These are phyloP conservation scores for Zosterops pallidus DNA, from an alignment of 2,113 vertebrate species.

Conservation along the genomic window DNA sequence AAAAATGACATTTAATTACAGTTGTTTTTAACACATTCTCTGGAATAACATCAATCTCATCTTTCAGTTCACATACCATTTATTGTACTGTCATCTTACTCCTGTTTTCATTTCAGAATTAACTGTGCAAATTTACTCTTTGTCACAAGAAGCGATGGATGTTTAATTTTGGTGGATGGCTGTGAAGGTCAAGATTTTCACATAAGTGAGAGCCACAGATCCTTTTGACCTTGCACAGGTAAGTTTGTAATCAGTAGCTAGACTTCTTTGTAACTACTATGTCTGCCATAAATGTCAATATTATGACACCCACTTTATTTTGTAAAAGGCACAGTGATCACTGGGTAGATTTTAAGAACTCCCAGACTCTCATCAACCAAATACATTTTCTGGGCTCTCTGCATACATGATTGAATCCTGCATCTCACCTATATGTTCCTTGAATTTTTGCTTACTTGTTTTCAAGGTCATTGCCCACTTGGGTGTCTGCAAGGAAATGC, in stretches of 20 bases:
- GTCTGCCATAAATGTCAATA: background rate
- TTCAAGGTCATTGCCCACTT: background rate
- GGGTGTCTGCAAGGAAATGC: background rate
- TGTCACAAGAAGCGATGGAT: background rate
- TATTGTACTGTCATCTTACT: background rate
- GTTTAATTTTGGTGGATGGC: background rate
- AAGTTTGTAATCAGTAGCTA: background rate
- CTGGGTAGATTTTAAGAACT: background rate
- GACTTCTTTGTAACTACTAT: background rate
- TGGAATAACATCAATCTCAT: background rate
- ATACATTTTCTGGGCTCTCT: background rate
- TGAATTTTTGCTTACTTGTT: background rate
- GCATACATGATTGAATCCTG: background rate
- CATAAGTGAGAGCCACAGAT: background rate
- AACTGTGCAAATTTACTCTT: background rate
- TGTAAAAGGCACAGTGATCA: background rate
- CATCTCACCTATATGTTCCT: background rate
- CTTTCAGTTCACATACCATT: background rate
- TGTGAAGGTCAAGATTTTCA: background rate
- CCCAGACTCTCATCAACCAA: background rate
- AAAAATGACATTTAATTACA: background rate
- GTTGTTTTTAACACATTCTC: background rate
- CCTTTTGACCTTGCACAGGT: background rate
- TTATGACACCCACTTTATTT: background rate
- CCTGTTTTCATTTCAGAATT: background rate